A percentile compares a stretch with the other conserved stretches of the same genome.
Evolutionary conservation across 1,140 invertebrate genomes (phyloP).

Genomic region (Delia radicum): DNA sequence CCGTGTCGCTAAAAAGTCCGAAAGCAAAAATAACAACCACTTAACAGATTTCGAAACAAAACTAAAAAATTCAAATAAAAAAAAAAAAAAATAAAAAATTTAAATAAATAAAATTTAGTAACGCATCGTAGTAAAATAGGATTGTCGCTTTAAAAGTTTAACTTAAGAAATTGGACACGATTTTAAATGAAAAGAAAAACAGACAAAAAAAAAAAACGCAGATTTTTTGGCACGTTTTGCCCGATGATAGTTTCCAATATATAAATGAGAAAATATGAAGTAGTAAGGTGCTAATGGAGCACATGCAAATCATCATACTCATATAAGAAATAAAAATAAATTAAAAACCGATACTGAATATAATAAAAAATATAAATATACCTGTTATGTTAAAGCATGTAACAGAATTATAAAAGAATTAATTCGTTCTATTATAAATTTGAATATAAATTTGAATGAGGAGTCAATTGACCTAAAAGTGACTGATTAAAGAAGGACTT

Average conservation of each 20-base stretch:
- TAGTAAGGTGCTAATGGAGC: constrained; percentile 1
- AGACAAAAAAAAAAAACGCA: not conserved
- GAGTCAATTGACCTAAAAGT: too few species aligned
- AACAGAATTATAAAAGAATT: too few species aligned
- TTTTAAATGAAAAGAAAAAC: not conserved
- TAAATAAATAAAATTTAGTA: too few species aligned
- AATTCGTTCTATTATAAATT: too few species aligned
- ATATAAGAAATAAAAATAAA: too few species aligned
- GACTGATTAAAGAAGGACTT: too few species aligned
- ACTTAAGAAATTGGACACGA: not conserved
- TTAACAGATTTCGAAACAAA: not conserved
- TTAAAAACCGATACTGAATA: too few species aligned
- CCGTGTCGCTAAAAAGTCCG: constrained; percentile 39
- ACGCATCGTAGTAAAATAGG: not conserved
- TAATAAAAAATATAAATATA: not conserved
- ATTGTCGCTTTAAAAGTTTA: not conserved
- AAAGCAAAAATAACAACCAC: not conserved
- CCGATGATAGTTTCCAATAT: not conserved
- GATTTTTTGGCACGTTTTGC: not conserved
- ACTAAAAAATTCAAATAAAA: not conserved
- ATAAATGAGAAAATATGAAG: too few species aligned
- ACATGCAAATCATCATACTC: not conserved
- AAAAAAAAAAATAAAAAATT: not conserved
- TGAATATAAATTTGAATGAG: too few species aligned
- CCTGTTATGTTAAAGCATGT: too few species aligned